Evolutionary conservation across 2,113 vertebrate genomes (phyloP).

Genomic region (Dipodomys ordii): DNA sequence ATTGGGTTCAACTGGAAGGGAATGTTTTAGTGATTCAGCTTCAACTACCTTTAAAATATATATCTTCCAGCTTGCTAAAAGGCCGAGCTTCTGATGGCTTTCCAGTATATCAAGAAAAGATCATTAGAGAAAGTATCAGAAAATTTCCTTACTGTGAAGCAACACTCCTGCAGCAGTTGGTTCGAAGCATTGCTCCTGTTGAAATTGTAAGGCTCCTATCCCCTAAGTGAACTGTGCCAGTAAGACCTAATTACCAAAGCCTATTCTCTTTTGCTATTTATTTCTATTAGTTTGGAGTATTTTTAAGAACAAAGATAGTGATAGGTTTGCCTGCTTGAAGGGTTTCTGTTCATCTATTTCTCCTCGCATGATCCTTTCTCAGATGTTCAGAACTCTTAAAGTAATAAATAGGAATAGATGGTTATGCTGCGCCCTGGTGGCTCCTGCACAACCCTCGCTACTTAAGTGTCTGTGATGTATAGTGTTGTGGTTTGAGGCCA

Average conservation of each 20-base stretch:
- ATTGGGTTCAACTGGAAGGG: background rate
- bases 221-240: background rate
- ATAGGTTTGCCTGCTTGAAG: background rate
- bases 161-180: conserved; percentile 97
- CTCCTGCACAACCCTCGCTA: too few species aligned
- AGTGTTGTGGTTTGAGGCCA: too few species aligned
- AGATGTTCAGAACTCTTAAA: background rate
- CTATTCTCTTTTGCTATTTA: background rate
- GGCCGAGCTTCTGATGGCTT: conserved; percentile 95
- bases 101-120: conserved; percentile 95
- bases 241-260: background rate
- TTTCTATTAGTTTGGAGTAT: background rate
- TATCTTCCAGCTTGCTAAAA: conserved; percentile 92
- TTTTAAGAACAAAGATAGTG: background rate
- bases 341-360: background rate
- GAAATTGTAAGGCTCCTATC: conserved; percentile 93
- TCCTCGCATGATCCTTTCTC: background rate
- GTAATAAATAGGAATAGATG: background rate
- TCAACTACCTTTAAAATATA: conserved; percentile 4
- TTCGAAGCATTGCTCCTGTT: conserved; percentile 97
- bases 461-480: too few species aligned
- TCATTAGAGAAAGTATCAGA: conserved; percentile 95
- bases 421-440: background rate
- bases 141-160: conserved; percentile 98
- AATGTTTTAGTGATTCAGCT: conserved; percentile 4